phyloP scores from a whole-genome alignment of 2,797 vertebrate genomes.

The Poeciliopsis gracilis region DNA sequence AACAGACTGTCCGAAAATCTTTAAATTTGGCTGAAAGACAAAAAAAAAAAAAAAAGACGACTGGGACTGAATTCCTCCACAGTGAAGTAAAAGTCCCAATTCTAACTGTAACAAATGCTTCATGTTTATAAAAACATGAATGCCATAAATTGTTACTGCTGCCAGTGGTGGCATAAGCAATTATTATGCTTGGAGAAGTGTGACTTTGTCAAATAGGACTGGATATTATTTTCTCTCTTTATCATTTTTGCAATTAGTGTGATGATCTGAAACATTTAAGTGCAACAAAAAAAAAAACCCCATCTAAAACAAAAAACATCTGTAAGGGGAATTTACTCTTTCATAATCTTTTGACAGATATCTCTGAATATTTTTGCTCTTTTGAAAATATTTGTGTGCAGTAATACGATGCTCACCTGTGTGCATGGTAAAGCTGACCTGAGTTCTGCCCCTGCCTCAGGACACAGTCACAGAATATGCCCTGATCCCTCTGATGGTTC shows the following conservation, averaged over 20 bases:
- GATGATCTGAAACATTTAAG: not conserved
- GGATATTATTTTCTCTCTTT: not conserved
- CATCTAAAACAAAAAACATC: not conserved
- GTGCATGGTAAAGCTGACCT: slow-evolving; percentile 69
- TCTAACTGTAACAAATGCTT: not conserved
- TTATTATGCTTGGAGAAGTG: not conserved
- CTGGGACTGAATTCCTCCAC: not conserved
- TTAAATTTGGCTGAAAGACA: not conserved
- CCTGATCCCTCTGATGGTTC: slow-evolving; percentile 68
- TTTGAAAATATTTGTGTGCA: not conserved
- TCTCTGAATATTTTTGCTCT: not conserved
- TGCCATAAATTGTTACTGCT: not conserved
- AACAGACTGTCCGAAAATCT: too few relatives aligned
- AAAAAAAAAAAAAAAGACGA: not conserved
- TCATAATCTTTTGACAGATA: not conserved
- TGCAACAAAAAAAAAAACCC: not conserved
- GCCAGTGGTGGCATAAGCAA: not conserved
- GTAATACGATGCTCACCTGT: slow-evolving; percentile 60
- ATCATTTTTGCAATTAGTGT: not conserved
- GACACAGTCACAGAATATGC: slow-evolving; percentile 79
- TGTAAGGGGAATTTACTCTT: not conserved
- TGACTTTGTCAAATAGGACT: not conserved
- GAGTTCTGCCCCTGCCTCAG: slow-evolving; percentile 57
- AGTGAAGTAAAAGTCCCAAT: not conserved
- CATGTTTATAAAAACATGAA: not conserved